A percentile compares a stretch with the other conserved stretches of the same genome.
phyloP scores from a whole-genome alignment of 2,888 invertebrate species.

The Odontocerum albicorne region DNA sequence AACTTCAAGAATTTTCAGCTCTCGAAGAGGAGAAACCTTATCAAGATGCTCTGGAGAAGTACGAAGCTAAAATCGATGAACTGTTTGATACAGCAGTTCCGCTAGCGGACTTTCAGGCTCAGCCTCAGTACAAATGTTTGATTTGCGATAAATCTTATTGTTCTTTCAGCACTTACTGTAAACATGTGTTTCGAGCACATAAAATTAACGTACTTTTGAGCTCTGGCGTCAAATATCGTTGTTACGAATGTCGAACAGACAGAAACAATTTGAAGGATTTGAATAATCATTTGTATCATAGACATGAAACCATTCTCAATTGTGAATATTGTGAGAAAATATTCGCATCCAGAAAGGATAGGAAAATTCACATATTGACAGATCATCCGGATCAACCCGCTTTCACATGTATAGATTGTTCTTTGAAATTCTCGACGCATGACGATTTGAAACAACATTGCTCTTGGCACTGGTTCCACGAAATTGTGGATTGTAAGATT shows the following conservation, averaged over 20 bases:
- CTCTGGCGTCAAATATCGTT: slow-evolving; percentile 9
- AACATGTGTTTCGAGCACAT: slow-evolving; percentile 16
- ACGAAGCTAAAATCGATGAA: slow-evolving; percentile 11
- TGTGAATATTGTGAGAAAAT: slow-evolving; percentile 16
- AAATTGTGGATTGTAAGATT: slow-evolving; percentile 15
- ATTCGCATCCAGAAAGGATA: slow-evolving; percentile 12
- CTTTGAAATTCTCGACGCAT: slow-evolving; percentile 9
- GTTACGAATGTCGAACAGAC: slow-evolving; percentile 16
- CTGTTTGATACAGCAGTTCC: slow-evolving; percentile 15
- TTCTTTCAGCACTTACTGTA: slow-evolving; percentile 14
- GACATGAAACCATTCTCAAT: slow-evolving; percentile 11
- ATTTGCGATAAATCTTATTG: slow-evolving; percentile 17
- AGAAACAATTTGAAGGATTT: slow-evolving; percentile 14
- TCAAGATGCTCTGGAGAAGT: slow-evolving; percentile 13
- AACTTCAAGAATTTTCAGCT: slow-evolving; percentile 13
- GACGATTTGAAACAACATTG: slow-evolving; percentile 16
- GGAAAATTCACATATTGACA: slow-evolving; percentile 9
- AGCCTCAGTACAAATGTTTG: slow-evolving; percentile 5
- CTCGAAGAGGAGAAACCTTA: not conserved
- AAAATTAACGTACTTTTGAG: slow-evolving; percentile 10
- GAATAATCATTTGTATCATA: slow-evolving; percentile 20
- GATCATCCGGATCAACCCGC: slow-evolving; percentile 18
- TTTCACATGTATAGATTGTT: slow-evolving; percentile 18
- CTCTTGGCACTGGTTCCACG: slow-evolving; percentile 25
- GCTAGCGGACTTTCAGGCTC: not conserved